Conservation (phyloP, 2,888 invertebrate genomes). For the Agrenia bidenticulata region DNA sequence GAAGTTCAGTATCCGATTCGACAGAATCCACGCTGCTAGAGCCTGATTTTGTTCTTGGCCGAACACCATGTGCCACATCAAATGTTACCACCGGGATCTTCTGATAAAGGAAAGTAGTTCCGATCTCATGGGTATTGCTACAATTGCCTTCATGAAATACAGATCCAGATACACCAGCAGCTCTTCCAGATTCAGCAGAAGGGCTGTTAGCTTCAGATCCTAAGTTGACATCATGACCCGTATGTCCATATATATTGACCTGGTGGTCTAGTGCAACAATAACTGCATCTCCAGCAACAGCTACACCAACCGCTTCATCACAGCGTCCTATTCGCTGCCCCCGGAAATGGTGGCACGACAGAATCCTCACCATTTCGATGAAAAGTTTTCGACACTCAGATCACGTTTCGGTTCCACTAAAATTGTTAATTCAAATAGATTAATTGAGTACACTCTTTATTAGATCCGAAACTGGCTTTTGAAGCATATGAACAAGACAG, state of each 20-base stretch:
- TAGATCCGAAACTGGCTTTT: too few species aligned
- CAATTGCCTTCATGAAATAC: neutral
- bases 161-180: neutral
- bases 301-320: conserved; percentile 68
- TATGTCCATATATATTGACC: conserved; percentile 57
- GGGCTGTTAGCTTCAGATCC: conserved; percentile 11
- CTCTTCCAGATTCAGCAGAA: conserved; percentile 14
- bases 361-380: conserved; percentile 66
- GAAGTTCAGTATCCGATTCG: conserved; percentile 37
- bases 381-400: too few species aligned
- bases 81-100: neutral
- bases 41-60: conserved; percentile 25
- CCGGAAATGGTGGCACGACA: conserved; percentile 69
- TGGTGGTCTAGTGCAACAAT: conserved; percentile 65
- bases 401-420: too few species aligned
- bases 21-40: conserved; percentile 34
- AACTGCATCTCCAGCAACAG: conserved; percentile 64
- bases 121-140: neutral
- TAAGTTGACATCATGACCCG: neutral
- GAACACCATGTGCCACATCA: conserved; percentile 17
- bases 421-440: too few species aligned
- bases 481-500: too few species aligned
- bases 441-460: too few species aligned
- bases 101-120: neutral
- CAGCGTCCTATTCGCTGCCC: conserved; percentile 67